Percentiles rank a stretch among this genome's conserved stretches.
Conservation (phyloP, 2,797 vertebrate species). For the Columba guinea region DNA sequence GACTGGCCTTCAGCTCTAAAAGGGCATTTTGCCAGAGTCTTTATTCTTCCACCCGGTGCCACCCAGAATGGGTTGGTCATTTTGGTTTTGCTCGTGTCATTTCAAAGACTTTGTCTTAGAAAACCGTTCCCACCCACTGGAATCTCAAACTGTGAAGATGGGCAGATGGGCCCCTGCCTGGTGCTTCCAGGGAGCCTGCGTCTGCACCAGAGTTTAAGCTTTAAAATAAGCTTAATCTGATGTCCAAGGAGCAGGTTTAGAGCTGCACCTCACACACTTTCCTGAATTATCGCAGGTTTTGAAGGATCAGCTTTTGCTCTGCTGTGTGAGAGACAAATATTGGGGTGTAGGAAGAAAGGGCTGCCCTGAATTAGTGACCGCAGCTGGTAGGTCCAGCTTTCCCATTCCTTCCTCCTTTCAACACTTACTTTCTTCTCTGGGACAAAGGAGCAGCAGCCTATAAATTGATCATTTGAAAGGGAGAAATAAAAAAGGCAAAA, state of each 20-base stretch:
- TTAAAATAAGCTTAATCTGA: neutral
- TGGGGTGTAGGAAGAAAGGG: neutral
- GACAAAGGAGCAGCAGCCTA: neutral
- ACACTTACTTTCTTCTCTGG: neutral
- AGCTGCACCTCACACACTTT: neutral
- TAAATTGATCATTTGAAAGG: neutral
- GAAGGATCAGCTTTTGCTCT: neutral
- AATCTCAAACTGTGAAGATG: neutral
- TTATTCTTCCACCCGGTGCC: neutral
- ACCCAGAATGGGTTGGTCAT: neutral
- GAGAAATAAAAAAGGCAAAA: neutral
- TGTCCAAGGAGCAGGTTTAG: neutral
- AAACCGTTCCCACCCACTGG: neutral
- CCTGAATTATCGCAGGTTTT: neutral
- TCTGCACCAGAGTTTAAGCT: neutral
- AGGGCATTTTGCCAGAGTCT: neutral
- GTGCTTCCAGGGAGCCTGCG: neutral
- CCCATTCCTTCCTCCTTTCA: neutral
- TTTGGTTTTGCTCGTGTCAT: neutral
- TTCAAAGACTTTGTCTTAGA: neutral
- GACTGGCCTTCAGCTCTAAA: neutral
- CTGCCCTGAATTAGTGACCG: neutral
- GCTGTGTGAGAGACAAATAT: neutral
- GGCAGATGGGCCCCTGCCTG: neutral
- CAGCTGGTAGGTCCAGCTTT: neutral